A percentile compares a stretch with the other conserved stretches of the same genome.
Evolutionary conservation across 1,140 invertebrate genomes (phyloP).

Genomic region (Prorops nasuta): DNA sequence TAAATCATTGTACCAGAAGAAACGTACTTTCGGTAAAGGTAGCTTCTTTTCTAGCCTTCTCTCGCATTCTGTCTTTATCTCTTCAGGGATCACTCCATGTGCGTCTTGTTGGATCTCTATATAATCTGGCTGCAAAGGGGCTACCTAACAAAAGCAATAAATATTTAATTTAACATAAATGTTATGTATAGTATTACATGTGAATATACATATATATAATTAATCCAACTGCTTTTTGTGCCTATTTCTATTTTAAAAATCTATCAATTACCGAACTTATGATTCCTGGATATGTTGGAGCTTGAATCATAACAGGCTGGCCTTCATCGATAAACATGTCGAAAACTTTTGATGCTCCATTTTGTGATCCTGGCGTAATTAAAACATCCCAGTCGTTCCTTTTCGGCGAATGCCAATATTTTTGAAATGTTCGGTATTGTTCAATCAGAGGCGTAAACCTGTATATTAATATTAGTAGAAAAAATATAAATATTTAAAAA

Average conservation of each 20-base stretch:
- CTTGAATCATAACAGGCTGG: constrained; percentile 66
- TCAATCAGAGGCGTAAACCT: constrained; percentile 62
- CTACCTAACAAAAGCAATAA: constrained; percentile 30
- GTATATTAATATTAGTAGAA: constrained; percentile 14
- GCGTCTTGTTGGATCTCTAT: constrained; percentile 44
- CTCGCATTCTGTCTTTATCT: constrained; percentile 38
- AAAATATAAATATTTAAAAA: constrained; percentile 1
- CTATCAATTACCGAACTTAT: constrained; percentile 30
- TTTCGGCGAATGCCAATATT: constrained; percentile 64
- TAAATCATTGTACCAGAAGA: constrained; percentile 10
- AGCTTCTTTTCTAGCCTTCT: constrained; percentile 19
- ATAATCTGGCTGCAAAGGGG: constrained; percentile 33
- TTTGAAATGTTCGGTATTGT: constrained; percentile 63
- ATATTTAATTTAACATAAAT: background rate
- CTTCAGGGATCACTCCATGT: constrained; percentile 43
- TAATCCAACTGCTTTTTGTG: background rate
- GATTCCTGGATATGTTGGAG: constrained; percentile 67
- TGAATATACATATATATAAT: background rate
- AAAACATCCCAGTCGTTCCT: constrained; percentile 60
- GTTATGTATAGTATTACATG: background rate
- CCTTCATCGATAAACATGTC: constrained; percentile 66
- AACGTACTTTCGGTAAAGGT: constrained; percentile 44
- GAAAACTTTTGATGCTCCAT: constrained; percentile 70
- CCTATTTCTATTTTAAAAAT: background rate
- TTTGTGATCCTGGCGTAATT: constrained; percentile 70